Evolutionary conservation across 2,797 vertebrate genomes (phyloP).

Genomic region (Neosilurus hyrtlii): DNA sequence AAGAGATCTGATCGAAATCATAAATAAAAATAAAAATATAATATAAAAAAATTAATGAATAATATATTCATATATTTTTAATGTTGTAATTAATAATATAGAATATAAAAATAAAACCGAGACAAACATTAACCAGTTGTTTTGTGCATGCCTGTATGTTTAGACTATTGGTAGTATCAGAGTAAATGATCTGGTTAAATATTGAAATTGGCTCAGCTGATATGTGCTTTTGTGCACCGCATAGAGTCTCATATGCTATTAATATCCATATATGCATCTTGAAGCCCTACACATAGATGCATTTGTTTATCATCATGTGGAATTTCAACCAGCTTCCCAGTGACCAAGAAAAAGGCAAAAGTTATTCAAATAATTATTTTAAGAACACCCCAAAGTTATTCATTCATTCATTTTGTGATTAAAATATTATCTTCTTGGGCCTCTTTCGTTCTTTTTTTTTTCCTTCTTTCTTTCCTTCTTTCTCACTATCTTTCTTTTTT

Average conservation of each 20-base stretch:
- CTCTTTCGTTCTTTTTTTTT: neutral
- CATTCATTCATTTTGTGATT: conserved; percentile 3
- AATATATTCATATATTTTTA: too few relatives aligned
- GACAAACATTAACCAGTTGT: conserved; percentile 6
- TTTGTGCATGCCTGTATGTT: neutral
- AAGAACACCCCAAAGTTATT: neutral
- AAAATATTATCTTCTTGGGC: conserved; percentile 23
- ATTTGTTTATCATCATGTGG: conserved; percentile 43
- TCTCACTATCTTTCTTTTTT: too few relatives aligned
- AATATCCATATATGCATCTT: conserved; percentile 1
- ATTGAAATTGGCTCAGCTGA: conserved; percentile 21
- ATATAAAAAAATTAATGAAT: too few relatives aligned
- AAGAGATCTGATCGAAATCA: conserved; percentile 21
- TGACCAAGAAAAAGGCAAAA: neutral
- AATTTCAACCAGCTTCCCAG: conserved; percentile 1
- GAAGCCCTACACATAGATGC: neutral
- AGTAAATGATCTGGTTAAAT: conserved; percentile 22
- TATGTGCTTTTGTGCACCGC: neutral
- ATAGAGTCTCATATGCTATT: conserved; percentile 24
- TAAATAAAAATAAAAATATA: too few relatives aligned
- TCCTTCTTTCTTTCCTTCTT: too few relatives aligned
- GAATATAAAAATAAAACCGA: neutral
- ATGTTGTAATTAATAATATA: too few relatives aligned
- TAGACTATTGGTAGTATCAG: conserved; percentile 19
- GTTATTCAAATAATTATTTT: conserved; percentile 8